These are phyloP conservation scores for Papilio elwesi DNA, from an alignment of 2,888 invertebrate genomes.

Conservation along the genomic window DNA sequence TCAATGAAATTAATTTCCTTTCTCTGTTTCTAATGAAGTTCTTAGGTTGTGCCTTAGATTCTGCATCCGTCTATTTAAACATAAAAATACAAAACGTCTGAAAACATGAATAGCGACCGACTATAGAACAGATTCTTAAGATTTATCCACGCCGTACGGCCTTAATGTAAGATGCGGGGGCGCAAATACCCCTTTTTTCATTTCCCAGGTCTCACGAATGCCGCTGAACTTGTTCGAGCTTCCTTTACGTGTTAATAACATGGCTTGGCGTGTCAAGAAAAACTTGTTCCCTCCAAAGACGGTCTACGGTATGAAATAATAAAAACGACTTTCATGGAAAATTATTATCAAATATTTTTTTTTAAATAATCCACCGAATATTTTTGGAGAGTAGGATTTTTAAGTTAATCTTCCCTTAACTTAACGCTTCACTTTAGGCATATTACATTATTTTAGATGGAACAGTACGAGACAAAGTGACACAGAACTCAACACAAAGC, in stretches of 20 bases:
- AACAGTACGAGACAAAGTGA: too few species aligned
- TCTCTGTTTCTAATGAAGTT: background rate
- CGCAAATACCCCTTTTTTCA: conserved; percentile 18
- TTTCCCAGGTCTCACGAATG: conserved; percentile 33
- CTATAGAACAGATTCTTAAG: conserved; percentile 15
- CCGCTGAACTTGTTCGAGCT: conserved; percentile 35
- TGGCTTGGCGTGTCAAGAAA: background rate
- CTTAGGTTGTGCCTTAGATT: background rate
- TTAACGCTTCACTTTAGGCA: too few species aligned
- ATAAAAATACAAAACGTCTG: conserved; percentile 13
- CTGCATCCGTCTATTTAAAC: conserved; percentile 2
- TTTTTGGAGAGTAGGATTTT: too few species aligned
- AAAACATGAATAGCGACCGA: conserved; percentile 15
- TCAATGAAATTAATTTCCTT: background rate
- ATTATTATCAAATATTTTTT: too few species aligned
- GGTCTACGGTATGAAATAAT: background rate
- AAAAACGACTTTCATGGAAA: background rate
- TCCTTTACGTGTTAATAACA: conserved; percentile 33
- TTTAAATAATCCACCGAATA: too few species aligned
- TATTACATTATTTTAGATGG: too few species aligned
- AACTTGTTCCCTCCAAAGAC: background rate
- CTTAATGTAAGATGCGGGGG: background rate
- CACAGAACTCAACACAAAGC: too few species aligned
- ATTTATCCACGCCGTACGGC: conserved; percentile 2
- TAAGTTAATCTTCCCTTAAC: too few species aligned